Percentiles rank a stretch among this genome's conserved stretches.
Evolutionary conservation across 2,888 invertebrate genomes (phyloP).

Genomic region (Patella pellucida): DNA sequence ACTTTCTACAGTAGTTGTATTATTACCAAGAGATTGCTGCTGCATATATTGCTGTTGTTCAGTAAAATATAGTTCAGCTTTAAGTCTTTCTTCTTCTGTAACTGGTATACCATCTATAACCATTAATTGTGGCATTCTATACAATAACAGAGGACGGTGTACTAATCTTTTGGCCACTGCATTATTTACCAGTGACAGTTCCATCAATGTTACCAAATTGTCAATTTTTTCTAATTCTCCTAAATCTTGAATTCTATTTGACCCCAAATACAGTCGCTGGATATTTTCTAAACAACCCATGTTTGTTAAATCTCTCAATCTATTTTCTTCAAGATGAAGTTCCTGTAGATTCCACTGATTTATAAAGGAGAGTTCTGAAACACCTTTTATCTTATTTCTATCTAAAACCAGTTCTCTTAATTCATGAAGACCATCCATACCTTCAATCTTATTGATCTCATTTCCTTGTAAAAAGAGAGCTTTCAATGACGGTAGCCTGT

Average conservation of each 20-base stretch:
- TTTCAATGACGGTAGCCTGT: slow-evolving; percentile 66
- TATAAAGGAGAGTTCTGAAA: slow-evolving; percentile 65
- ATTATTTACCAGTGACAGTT: slow-evolving; percentile 70
- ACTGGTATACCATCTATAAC: slow-evolving; percentile 69
- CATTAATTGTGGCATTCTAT: slow-evolving; percentile 63
- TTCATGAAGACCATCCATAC: slow-evolving; percentile 67
- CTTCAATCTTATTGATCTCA: slow-evolving; percentile 69
- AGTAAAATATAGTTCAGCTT: slow-evolving; percentile 68
- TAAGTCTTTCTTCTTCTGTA: slow-evolving; percentile 68
- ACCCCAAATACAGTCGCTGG: slow-evolving; percentile 69
- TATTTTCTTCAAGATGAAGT: slow-evolving; percentile 71
- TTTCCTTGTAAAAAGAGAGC: slow-evolving; percentile 71
- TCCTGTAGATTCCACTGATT: slow-evolving; percentile 69
- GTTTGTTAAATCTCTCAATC: slow-evolving; percentile 64
- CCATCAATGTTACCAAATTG: slow-evolving; percentile 60
- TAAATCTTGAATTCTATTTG: slow-evolving; percentile 69
- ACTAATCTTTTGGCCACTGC: slow-evolving; percentile 67
- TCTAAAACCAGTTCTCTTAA: slow-evolving; percentile 70
- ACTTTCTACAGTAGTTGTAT: slow-evolving; percentile 42
- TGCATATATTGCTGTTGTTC: slow-evolving; percentile 58
- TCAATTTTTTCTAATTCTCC: slow-evolving; percentile 68
- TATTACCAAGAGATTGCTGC: slow-evolving; percentile 17
- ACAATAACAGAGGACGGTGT: slow-evolving; percentile 67
- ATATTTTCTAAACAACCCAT: slow-evolving; percentile 64
- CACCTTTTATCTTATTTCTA: slow-evolving; percentile 68